Conservation (phyloP, 1,140 invertebrate genomes). For the Diploscapter pachys region DNA sequence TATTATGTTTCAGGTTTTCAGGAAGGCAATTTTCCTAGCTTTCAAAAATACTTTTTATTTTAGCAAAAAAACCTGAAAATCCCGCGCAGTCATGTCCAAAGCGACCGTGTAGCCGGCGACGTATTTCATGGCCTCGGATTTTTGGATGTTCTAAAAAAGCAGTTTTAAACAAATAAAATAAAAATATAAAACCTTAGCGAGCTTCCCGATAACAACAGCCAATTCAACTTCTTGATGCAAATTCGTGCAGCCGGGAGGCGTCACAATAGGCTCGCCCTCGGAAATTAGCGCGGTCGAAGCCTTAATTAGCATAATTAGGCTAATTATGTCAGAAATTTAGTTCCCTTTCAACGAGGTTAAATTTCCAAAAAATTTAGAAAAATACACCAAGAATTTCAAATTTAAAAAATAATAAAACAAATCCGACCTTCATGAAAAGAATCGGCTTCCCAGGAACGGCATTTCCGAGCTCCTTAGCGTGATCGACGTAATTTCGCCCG, state of each 20-base stretch:
- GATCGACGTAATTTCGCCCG: slow-evolving; percentile 67
- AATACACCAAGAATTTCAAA: not conserved
- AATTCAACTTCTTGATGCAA: slow-evolving; percentile 78
- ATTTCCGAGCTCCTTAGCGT: slow-evolving; percentile 68
- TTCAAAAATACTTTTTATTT: no score
- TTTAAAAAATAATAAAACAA: not conserved
- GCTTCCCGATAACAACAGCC: slow-evolving; percentile 71
- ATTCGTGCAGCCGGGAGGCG: slow-evolving; percentile 66
- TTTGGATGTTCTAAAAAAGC: slow-evolving; percentile 62
- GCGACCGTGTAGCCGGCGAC: slow-evolving; percentile 74
- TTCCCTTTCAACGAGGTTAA: no score
- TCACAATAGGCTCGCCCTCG: slow-evolving; percentile 67
- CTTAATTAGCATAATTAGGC: not conserved
- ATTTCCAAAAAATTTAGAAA: no score
- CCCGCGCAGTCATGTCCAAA: slow-evolving; percentile 73
- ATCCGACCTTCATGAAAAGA: slow-evolving; percentile 70
- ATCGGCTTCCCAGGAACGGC: slow-evolving; percentile 69
- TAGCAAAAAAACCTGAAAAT: slow-evolving; percentile 60
- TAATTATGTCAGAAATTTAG: no score
- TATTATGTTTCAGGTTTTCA: not conserved
- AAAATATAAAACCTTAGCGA: slow-evolving; percentile 37
- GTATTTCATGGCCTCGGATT: slow-evolving; percentile 67
- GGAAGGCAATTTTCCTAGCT: not conserved
- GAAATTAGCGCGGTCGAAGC: slow-evolving; percentile 68
- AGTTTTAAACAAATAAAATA: not conserved